Evolutionary conservation across 2,113 vertebrate genomes (phyloP).

Genomic region (Ciconia maguari): DNA sequence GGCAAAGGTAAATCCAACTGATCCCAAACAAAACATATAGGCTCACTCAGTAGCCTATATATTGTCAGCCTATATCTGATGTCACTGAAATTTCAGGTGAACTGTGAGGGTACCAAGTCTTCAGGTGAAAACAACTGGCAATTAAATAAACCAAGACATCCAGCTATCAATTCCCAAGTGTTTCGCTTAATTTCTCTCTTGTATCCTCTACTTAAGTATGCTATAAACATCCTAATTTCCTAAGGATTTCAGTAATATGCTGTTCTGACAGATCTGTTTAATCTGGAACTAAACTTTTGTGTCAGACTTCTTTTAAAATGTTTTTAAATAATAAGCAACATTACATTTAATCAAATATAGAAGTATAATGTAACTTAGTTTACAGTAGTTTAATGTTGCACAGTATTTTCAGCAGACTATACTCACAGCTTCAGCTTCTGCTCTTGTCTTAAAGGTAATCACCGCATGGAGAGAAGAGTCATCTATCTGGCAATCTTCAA

Average conservation of each 20-base stretch:
- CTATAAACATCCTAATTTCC: not conserved
- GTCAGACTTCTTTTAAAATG: not conserved
- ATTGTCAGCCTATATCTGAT: too few species aligned
- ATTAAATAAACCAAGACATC: not conserved
- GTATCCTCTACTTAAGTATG: not conserved
- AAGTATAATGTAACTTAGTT: not conserved
- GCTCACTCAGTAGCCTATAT: not conserved
- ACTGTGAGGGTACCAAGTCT: not conserved
- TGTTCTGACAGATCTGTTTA: not conserved
- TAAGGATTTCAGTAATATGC: not conserved
- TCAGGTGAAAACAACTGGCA: not conserved
- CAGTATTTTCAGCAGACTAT: not conserved
- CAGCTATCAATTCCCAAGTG: not conserved
- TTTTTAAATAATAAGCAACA: not conserved
- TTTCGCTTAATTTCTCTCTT: not conserved
- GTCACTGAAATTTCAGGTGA: not conserved
- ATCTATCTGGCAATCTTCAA: slow-evolving; percentile 94
- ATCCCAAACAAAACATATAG: not conserved
- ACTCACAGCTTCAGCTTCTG: slow-evolving; percentile 93
- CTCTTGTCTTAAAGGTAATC: slow-evolving; percentile 90
- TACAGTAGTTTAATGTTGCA: not conserved
- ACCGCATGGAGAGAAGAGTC: slow-evolving; percentile 85
- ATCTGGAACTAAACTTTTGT: not conserved
- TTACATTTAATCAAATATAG: not conserved
- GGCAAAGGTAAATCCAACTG: not conserved